Conservation (phyloP, 2,888 invertebrate genomes). For the Oscheius myriophilus region DNA sequence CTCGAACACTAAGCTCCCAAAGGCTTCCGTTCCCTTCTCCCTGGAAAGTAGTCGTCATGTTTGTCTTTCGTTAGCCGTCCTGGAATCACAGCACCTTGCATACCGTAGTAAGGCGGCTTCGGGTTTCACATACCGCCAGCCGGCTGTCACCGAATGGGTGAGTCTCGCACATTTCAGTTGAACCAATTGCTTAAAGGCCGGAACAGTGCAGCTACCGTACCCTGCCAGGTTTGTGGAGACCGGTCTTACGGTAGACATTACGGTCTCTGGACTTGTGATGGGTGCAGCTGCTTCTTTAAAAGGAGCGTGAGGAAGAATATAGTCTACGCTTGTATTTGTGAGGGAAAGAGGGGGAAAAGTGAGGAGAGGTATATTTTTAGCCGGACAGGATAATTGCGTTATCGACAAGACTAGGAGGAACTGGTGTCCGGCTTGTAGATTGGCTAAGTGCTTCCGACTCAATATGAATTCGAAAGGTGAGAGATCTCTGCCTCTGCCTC, state of each 20-base stretch:
- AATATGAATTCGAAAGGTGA: conserved; percentile 84
- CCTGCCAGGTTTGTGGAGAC: conserved; percentile 84
- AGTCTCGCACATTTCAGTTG: not conserved
- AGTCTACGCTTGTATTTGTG: conserved; percentile 48
- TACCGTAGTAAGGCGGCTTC: not conserved
- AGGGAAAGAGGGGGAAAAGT: not conserved
- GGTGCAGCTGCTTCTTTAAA: conserved; percentile 90
- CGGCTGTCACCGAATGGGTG: conserved; percentile 15
- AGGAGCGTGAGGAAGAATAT: conserved; percentile 74
- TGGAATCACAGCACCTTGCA: conserved; percentile 29
- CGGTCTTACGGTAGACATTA: conserved; percentile 81
- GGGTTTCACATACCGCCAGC: conserved; percentile 8
- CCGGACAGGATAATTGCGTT: conserved; percentile 80
- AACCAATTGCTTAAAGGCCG: conserved; percentile 30
- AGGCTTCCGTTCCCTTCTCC: not conserved
- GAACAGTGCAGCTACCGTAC: conserved; percentile 33
- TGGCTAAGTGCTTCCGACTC: conserved; percentile 82
- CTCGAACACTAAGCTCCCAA: no score
- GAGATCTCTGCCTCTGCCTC: not conserved
- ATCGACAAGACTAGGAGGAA: conserved; percentile 85
- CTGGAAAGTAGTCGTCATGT: conserved; percentile 9
- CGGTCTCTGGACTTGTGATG: conserved; percentile 83
- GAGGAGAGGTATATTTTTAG: conserved; percentile 72
- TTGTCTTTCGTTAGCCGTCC: conserved; percentile 22
- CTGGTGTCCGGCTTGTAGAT: conserved; percentile 86